Evolutionary conservation across 1,140 invertebrate genomes (phyloP).

Genomic region (Neodiprion pinetum): DNA sequence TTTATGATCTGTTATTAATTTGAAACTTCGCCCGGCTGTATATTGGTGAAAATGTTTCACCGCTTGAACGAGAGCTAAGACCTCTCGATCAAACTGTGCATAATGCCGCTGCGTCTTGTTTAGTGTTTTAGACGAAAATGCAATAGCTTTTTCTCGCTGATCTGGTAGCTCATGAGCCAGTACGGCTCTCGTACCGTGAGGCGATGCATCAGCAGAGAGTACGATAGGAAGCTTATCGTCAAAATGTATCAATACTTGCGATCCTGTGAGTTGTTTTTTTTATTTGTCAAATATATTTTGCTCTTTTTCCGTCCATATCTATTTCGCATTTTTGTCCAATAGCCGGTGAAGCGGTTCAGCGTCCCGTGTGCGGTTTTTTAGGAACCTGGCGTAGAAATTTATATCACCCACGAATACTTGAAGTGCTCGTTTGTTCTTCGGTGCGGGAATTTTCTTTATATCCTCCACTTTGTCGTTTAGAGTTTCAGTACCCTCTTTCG

Average conservation of each 20-base stretch:
- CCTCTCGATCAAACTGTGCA: not conserved
- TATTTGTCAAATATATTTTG: slow-evolving; percentile 40
- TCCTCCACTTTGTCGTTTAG: slow-evolving; percentile 43
- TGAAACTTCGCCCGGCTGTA: slow-evolving; percentile 47
- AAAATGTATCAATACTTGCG: slow-evolving; percentile 37
- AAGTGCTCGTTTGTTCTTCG: slow-evolving; percentile 42
- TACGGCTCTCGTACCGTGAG: slow-evolving; percentile 21
- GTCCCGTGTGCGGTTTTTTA: slow-evolving; percentile 41
- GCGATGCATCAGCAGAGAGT: slow-evolving; percentile 45
- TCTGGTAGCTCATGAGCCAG: too few species aligned
- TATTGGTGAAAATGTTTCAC: not conserved
- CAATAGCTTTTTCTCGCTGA: too few species aligned
- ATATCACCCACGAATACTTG: slow-evolving; percentile 52
- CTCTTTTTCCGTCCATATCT: slow-evolving; percentile 40
- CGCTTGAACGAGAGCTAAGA: not conserved
- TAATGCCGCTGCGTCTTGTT: not conserved
- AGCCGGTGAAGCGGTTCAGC: slow-evolving; percentile 39
- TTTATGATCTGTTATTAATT: slow-evolving; percentile 50
- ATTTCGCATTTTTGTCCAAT: slow-evolving; percentile 33
- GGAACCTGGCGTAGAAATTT: slow-evolving; percentile 49
- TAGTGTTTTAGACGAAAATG: slow-evolving; percentile 18
- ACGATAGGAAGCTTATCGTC: slow-evolving; percentile 37
- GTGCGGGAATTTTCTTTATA: slow-evolving; percentile 47
- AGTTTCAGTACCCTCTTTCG: slow-evolving; percentile 42
- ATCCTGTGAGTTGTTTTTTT: slow-evolving; percentile 30